These are phyloP conservation scores for Scrobipalpa costella DNA, from an alignment of 2,888 invertebrate genomes.

Conservation along the genomic window DNA sequence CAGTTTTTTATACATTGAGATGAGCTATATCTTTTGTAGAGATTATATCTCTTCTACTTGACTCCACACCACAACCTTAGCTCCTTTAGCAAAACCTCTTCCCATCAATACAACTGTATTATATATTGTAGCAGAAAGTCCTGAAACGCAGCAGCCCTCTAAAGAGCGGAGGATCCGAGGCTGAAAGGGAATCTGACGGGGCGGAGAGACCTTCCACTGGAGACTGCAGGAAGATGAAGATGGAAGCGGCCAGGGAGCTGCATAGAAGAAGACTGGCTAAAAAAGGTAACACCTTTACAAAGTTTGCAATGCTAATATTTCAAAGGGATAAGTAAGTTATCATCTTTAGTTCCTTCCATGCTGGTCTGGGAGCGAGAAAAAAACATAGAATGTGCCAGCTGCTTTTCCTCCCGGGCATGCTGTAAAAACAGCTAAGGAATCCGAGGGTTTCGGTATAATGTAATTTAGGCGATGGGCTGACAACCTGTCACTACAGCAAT, in stretches of 20 bases:
- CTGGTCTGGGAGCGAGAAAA: too few species aligned
- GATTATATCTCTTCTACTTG: not conserved
- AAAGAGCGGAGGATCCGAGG: slow-evolving; percentile 68
- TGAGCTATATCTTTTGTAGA: too few species aligned
- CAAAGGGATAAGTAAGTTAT: too few species aligned
- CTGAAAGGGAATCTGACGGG: slow-evolving; percentile 59
- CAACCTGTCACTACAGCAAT: too few species aligned
- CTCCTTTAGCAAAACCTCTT: not conserved
- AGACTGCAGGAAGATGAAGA: slow-evolving; percentile 71
- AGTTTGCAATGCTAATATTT: too few species aligned
- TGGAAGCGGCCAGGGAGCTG: slow-evolving; percentile 74
- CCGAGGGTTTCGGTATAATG: too few species aligned
- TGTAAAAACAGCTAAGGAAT: too few species aligned
- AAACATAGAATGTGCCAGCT: too few species aligned
- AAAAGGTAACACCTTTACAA: slow-evolving; percentile 70
- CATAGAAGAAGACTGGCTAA: slow-evolving; percentile 69
- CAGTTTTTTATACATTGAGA: too few species aligned
- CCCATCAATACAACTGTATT: not conserved
- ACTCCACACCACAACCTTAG: slow-evolving; percentile 5
- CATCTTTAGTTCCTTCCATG: too few species aligned
- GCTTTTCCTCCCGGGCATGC: too few species aligned
- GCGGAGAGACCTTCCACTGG: slow-evolving; percentile 55
- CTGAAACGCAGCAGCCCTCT: slow-evolving; percentile 66
- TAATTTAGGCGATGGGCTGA: too few species aligned
- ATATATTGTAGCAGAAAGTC: slow-evolving; percentile 57